Evolutionary conservation across 1,140 invertebrate species (phyloP).

Genomic region (Bicyclus anynana): DNA sequence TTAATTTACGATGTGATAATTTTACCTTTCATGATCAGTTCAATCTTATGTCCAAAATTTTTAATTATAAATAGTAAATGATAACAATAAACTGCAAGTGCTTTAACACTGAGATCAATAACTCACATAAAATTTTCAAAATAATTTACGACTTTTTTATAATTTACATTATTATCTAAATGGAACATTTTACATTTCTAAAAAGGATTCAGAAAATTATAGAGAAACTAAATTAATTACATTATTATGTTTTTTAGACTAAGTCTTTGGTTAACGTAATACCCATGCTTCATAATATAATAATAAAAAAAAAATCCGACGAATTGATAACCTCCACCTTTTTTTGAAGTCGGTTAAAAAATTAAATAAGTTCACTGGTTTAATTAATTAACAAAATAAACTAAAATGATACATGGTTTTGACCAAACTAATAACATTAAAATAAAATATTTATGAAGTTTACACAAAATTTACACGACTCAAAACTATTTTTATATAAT

Average conservation of each 20-base stretch:
- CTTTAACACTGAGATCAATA: slow-evolving; percentile 26
- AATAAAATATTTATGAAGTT: not conserved
- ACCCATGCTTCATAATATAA: not conserved
- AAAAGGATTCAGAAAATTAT: not conserved
- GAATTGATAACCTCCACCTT: no score
- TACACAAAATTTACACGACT: not conserved
- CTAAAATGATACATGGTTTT: not conserved
- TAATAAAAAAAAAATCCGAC: no score
- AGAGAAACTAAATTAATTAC: not conserved
- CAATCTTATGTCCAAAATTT: not conserved
- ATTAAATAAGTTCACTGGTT: not conserved
- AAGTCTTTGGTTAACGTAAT: no score
- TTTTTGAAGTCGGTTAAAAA: no score
- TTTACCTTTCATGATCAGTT: not conserved
- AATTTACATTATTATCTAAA: no score
- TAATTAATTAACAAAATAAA: not conserved
- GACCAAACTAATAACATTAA: not conserved
- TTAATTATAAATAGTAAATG: not conserved
- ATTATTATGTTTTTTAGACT: no score
- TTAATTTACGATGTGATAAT: not conserved
- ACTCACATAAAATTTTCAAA: slow-evolving; percentile 5
- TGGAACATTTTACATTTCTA: no score
- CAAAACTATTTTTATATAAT: not conserved
- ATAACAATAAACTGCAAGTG: slow-evolving; percentile 8
- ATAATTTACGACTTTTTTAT: slow-evolving; percentile 1